phyloP scores from a whole-genome alignment of 2,113 vertebrate genomes.

The Lucifuga dentata region DNA sequence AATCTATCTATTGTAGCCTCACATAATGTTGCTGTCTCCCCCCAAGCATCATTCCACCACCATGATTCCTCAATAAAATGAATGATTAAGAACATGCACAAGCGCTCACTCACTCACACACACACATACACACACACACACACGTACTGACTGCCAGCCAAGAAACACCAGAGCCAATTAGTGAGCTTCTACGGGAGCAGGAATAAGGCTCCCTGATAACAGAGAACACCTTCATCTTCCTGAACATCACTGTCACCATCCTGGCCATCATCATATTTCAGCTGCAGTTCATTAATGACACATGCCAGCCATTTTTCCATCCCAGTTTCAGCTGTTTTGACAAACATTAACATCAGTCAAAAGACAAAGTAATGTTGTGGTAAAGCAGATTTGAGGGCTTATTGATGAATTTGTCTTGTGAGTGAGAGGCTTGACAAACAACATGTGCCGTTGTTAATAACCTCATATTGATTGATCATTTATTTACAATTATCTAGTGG shows the following conservation, averaged over 20 bases:
- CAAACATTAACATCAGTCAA: conserved; percentile 40
- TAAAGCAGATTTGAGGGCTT: conserved; percentile 21
- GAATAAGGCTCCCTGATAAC: conserved; percentile 70
- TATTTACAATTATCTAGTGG: conserved; percentile 21
- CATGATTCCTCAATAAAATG: conserved; percentile 32
- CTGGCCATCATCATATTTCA: conserved; percentile 56
- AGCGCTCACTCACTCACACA: not conserved
- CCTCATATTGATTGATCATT: conserved; percentile 34
- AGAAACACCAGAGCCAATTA: conserved; percentile 71
- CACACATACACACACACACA: conserved; percentile 13
- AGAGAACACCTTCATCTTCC: conserved; percentile 66
- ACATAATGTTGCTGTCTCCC: not conserved
- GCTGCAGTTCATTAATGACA: conserved; percentile 46
- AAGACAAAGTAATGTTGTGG: conserved; percentile 31
- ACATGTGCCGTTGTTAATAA: conserved; percentile 36
- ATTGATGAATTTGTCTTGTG: conserved; percentile 28
- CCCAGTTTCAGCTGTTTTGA: conserved; percentile 39
- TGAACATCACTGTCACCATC: conserved; percentile 52
- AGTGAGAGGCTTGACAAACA: conserved; percentile 37
- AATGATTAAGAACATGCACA: conserved; percentile 36
- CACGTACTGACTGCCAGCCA: conserved; percentile 26
- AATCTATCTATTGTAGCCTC: not conserved
- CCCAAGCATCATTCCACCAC: not conserved
- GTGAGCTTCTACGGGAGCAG: conserved; percentile 59
- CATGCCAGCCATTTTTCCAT: conserved; percentile 39